Evolutionary conservation across 2,888 invertebrate genomes (phyloP), one percentile per base, ranked within the genome.

Genomic region (Coelinius sp.): DNA sequence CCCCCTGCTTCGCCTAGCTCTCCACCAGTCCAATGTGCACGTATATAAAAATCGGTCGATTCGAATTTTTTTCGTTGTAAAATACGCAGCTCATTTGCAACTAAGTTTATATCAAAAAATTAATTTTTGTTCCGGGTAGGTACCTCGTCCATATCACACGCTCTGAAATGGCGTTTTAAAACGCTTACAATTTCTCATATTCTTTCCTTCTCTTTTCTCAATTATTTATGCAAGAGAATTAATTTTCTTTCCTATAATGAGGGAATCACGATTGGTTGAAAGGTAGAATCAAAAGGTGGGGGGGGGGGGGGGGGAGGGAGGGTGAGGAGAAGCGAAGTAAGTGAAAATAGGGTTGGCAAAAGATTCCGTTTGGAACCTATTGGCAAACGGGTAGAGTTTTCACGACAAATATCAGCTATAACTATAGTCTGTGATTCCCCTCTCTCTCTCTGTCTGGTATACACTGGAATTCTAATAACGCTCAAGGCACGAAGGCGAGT

Each of bases 401-500:
- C 12, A 64, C 35, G 44, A 35, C 20, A 38, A 65, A 63, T 69
- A 66, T 71, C 73, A 71, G 74, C 77, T 73, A n/a, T n/a, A n/a
- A n/a, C n/a, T n/a, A n/a, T n/a, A 75, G 71, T 73, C 73, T 75
- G 75, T 74, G 73, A 76, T 77, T 72, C n/a, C n/a, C n/a, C n/a
- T n/a, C n/a, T n/a, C n/a, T n/a, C n/a, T n/a, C 17, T 17, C 17
- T 17, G 1, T 73, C 73, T 71, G 74, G 64, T 56, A 49, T 74
- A 71, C 73, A 68, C 70, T 71, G 76, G 77, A 78, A 78, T 78
- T 78, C 76, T 75, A 78, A 78, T 78, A 78, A 78, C 76, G 77
- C 74, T 66, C 68, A 67, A 59, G 73, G 75, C 76, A 78, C 76
- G 76, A 75, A 76, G 73, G 76, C 75, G 75, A 75, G 76, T 77